These are phyloP conservation scores for Polypedilum vanderplanki DNA, from an alignment of 1,140 invertebrate genomes.

Conservation along the genomic window DNA sequence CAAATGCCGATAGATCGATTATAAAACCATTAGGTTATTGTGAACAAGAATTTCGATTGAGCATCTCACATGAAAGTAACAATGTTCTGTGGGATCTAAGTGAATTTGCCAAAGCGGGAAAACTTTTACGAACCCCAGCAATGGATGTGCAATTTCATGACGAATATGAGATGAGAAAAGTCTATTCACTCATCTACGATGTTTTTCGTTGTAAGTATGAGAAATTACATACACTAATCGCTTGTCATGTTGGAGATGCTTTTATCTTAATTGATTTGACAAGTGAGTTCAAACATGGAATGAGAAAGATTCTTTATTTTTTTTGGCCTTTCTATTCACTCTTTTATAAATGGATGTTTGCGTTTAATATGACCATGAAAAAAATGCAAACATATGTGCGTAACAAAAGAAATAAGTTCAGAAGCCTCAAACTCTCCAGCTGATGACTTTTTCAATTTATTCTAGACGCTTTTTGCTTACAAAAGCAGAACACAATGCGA, in stretches of 20 bases:
- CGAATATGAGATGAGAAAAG: constrained; percentile 68
- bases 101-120: constrained; percentile 53
- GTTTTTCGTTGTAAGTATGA: constrained; percentile 63
- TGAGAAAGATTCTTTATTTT: too few species aligned
- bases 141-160: constrained; percentile 50
- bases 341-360: too few species aligned
- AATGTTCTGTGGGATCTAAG: constrained; percentile 44
- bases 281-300: not conserved
- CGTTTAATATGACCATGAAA: too few species aligned
- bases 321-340: too few species aligned
- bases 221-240: constrained; percentile 18
- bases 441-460: too few species aligned
- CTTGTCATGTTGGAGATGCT: constrained; percentile 1
- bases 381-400: too few species aligned
- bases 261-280: constrained; percentile 27
- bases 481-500: too few species aligned
- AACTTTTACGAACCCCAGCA: constrained; percentile 50
- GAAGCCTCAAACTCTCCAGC: too few species aligned
- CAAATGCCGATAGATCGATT: constrained; percentile 30
- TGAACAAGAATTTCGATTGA: constrained; percentile 22
- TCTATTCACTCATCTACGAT: constrained; percentile 69
- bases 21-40: constrained; percentile 24
- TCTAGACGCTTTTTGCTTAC: too few species aligned
- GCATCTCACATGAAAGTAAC: constrained; percentile 35
- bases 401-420: too few species aligned